Percentiles rank a stretch among this genome's conserved stretches.
phyloP scores from a whole-genome alignment of 2,888 invertebrate species.

The Xestia ashworthii region DNA sequence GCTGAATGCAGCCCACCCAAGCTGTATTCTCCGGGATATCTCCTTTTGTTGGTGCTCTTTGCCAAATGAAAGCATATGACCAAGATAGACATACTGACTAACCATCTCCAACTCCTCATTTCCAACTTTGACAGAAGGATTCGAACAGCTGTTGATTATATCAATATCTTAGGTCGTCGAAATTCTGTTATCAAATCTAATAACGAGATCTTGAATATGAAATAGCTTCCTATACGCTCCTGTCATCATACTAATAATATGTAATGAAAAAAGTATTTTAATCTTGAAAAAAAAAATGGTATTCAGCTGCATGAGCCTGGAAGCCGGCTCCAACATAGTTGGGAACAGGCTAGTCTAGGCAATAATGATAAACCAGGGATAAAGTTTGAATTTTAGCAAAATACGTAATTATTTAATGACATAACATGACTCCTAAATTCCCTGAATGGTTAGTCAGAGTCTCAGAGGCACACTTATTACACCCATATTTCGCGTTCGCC shows the following conservation, averaged over 20 bases:
- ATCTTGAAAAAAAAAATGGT: neutral
- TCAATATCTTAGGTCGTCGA: neutral
- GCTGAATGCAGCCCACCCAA: too few relatives aligned
- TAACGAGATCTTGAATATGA: neutral
- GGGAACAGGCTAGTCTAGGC: too few relatives aligned
- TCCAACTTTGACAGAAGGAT: too few relatives aligned
- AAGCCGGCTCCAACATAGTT: too few relatives aligned
- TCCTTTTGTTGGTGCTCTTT: too few relatives aligned
- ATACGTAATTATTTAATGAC: neutral
- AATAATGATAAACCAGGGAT: neutral
- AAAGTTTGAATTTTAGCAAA: neutral
- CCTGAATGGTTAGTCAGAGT: neutral
- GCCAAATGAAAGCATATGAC: too few relatives aligned
- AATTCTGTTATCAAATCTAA: neutral
- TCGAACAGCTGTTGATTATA: too few relatives aligned
- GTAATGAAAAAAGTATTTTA: neutral
- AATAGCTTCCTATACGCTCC: neutral
- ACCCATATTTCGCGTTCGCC: neutral
- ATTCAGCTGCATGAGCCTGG: too few relatives aligned
- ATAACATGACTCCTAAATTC: neutral
- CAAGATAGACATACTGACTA: too few relatives aligned
- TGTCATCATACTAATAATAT: neutral
- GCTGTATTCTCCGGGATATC: too few relatives aligned
- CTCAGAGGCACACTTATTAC: neutral
- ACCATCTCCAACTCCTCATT: too few relatives aligned